Evolutionary conservation across 2,888 invertebrate species (phyloP).

Genomic region (Drosophila koepferae): DNA sequence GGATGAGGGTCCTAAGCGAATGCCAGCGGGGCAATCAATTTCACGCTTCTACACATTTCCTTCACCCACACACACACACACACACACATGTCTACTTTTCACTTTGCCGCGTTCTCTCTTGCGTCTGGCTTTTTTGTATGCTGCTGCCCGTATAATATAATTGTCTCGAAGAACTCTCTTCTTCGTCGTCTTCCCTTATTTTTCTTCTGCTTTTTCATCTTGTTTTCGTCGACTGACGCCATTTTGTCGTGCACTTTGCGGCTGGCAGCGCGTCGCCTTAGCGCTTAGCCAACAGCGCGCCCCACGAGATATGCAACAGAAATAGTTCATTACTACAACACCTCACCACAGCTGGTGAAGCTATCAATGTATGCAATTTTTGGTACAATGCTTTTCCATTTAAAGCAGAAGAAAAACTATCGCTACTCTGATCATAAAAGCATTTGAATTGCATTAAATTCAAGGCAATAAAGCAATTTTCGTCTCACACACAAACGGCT

Average conservation of each 20-base stretch:
- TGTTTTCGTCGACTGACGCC: slow-evolving; percentile 31
- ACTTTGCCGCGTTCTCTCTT: slow-evolving; percentile 10
- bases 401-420: slow-evolving; percentile 21
- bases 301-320: slow-evolving; percentile 45
- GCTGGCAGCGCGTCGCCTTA: slow-evolving; percentile 40
- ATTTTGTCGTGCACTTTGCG: slow-evolving; percentile 59
- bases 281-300: slow-evolving; percentile 40
- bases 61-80: background rate
- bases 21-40: slow-evolving; percentile 73
- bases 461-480: slow-evolving; percentile 61
- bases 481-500: slow-evolving; percentile 36
- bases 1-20: slow-evolving; percentile 32
- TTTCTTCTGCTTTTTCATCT: background rate
- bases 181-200: slow-evolving; percentile 10
- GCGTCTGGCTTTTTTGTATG: background rate
- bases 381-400: slow-evolving; percentile 38
- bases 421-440: slow-evolving; percentile 43
- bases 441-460: slow-evolving; percentile 66
- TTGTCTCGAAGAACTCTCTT: slow-evolving; percentile 52
- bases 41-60: slow-evolving; percentile 56
- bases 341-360: slow-evolving; percentile 7
- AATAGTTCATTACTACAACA: slow-evolving; percentile 37
- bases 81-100: slow-evolving; percentile 1
- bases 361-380: slow-evolving; percentile 27
- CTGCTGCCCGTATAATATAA: slow-evolving; percentile 56